Evolutionary conservation across 1,140 invertebrate genomes (phyloP).

Genomic region (Anoplolepis gracilipes): DNA sequence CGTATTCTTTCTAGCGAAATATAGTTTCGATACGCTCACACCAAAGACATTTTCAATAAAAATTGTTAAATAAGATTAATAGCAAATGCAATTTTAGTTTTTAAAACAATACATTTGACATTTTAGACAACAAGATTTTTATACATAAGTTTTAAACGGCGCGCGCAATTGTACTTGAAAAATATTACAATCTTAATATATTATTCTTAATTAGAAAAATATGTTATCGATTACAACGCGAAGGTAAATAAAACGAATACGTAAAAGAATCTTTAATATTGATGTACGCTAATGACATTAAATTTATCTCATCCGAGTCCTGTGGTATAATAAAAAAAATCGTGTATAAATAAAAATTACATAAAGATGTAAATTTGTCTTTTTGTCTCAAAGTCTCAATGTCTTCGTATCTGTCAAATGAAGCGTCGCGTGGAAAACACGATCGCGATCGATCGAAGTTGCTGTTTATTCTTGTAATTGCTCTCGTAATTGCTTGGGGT

Average conservation of each 20-base stretch:
- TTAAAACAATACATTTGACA: slow-evolving; percentile 1
- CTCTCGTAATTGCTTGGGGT: slow-evolving; percentile 30
- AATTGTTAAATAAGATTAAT: not conserved
- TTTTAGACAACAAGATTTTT: not conserved
- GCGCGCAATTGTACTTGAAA: slow-evolving; percentile 17
- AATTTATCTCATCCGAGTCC: not conserved
- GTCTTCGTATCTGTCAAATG: not conserved
- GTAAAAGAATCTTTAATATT: not conserved
- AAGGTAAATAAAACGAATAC: not conserved
- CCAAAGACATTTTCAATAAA: slow-evolving; percentile 39
- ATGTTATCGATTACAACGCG: not conserved
- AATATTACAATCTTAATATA: slow-evolving; percentile 20
- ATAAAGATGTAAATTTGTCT: slow-evolving; percentile 6
- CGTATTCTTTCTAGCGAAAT: not conserved
- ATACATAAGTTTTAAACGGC: not conserved
- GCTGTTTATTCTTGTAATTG: slow-evolving; percentile 11
- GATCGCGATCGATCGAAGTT: not conserved
- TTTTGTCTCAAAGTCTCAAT: not conserved
- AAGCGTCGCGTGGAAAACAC: not conserved
- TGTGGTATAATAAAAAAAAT: not conserved
- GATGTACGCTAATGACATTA: not conserved
- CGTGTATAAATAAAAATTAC: not conserved
- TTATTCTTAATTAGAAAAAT: slow-evolving; percentile 7
- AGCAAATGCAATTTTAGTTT: slow-evolving; percentile 19
- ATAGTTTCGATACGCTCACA: not conserved